A percentile compares a stretch with the other conserved stretches of the same genome.
Conservation (phyloP, 2,113 vertebrate species). For the Pluvianellus socialis region DNA sequence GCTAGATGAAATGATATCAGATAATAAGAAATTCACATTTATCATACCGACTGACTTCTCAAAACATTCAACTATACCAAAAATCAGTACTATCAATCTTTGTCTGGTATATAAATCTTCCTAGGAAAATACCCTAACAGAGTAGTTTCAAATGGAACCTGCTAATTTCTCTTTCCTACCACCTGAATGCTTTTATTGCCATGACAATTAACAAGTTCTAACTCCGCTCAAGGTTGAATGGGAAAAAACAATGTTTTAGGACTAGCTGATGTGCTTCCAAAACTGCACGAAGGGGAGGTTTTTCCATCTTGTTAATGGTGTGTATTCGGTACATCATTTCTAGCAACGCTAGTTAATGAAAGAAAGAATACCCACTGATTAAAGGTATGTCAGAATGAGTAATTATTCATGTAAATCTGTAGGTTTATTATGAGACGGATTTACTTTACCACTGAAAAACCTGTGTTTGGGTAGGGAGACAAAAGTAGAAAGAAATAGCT, state of each 20-base stretch:
- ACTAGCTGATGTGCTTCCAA: neutral
- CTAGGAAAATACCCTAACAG: neutral
- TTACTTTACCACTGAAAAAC: neutral
- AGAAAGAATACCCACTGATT: slow-evolving; percentile 33
- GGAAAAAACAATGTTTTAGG: slow-evolving; percentile 4
- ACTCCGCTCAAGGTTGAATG: slow-evolving; percentile 16
- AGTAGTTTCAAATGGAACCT: slow-evolving; percentile 14
- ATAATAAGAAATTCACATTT: slow-evolving; percentile 38
- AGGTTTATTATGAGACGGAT: neutral
- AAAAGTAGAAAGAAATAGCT: neutral
- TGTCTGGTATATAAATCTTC: neutral
- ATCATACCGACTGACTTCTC: slow-evolving; percentile 21
- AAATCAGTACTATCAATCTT: slow-evolving; percentile 29
- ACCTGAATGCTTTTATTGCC: slow-evolving; percentile 8
- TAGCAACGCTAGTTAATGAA: slow-evolving; percentile 47
- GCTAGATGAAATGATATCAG: slow-evolving; percentile 33
- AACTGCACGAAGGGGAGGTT: neutral
- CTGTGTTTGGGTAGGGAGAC: neutral
- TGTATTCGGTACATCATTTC: slow-evolving; percentile 14
- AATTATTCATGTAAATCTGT: slow-evolving; percentile 7
- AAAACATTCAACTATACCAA: slow-evolving; percentile 8
- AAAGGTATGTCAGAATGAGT: slow-evolving; percentile 46
- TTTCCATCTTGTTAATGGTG: slow-evolving; percentile 27
- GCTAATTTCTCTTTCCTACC: slow-evolving; percentile 23
- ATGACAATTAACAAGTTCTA: slow-evolving; percentile 23